phyloP scores from a whole-genome alignment of 2,888 invertebrate species.

The Diabrotica balteata region DNA sequence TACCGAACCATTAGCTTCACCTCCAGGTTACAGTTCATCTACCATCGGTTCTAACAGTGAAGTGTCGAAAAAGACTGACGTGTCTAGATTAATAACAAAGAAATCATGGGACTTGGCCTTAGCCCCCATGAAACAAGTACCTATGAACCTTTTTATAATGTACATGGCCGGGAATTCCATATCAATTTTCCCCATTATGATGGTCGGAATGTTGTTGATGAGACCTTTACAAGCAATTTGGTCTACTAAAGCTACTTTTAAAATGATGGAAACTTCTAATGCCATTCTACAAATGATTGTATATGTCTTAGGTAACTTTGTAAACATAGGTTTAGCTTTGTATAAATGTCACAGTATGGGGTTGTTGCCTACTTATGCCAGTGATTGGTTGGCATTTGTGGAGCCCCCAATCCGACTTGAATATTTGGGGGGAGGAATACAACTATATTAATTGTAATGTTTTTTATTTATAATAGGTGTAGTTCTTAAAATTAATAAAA shows the following conservation, averaged over 20 bases:
- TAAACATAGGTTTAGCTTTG: conserved; percentile 88
- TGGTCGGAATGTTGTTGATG: conserved; percentile 99
- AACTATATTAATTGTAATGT: conserved; percentile 62
- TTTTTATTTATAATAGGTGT: conserved; percentile 40
- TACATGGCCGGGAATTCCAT: conserved; percentile 99
- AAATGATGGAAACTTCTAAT: conserved; percentile 92
- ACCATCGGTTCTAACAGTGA: conserved; percentile 77
- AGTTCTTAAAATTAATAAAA: conserved; percentile 42
- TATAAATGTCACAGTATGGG: conserved; percentile 99
- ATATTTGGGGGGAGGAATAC: conserved; percentile 84
- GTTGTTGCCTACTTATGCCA: conserved; percentile 92
- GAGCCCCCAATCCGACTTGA: conserved; percentile 87
- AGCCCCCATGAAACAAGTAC: conserved; percentile 94
- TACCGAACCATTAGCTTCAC: conserved; percentile 67
- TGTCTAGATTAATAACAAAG: conserved; percentile 86
- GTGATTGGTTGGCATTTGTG: conserved; percentile 98
- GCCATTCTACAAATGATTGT: conserved; percentile 91
- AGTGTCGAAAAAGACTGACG: conserved; percentile 81
- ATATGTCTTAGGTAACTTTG: conserved; percentile 91
- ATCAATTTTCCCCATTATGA: conserved; percentile 99
- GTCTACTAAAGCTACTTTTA: conserved; percentile 87
- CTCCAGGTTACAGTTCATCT: conserved; percentile 84
- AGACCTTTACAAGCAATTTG: conserved; percentile 95
- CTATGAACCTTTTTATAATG: conserved; percentile 99
- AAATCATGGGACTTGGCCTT: conserved; percentile 97